Base-by-base conservation (phyloP, 1,140 invertebrate species). In the Drosophila nasuta region DNA sequence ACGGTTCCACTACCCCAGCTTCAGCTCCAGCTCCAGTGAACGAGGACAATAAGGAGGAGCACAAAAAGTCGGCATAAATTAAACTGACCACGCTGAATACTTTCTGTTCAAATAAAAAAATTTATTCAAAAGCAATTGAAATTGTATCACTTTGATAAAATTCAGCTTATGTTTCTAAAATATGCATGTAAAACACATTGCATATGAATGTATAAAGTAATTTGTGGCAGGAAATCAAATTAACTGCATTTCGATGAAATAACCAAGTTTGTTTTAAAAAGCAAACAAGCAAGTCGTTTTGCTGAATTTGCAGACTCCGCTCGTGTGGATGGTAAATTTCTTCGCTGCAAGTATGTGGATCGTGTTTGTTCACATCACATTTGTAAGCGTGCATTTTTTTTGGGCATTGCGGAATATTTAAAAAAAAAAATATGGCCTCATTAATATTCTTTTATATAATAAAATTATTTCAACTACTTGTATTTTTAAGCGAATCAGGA, bases 61-160 rank as follows among this genome's bases (percentile, higher is more conserved):
- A 51, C 6, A 80, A 85, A 28, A 89, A 89, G 48, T 58, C 77
- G 5, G 65, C 69, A n/a, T 85, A 89, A 25, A 69, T 63, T 75
- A 6, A 48, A 28, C 30, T 41, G 48, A 33, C n/a, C 33, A 43
- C 33, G 52, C 15, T 48, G 5, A 15, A 45, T 38, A 54, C 13
- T 46, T n/a, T 51, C 41, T 51, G 57, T 57, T 49, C 15, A 20
- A 43, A 77, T 66, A 66, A 66, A 76, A 76, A 76, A 35, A 10
- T 10, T 46, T 1, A 20, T 52, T 17, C n/a, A 8, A 48, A 28
- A 51, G 56, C 0, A 25, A 33, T 11, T 49, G 48, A 20, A 3
- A 25, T 8, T 52, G n/a, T 35, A 46, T 56, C 17, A 52, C 5
- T 57, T 57, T 15, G n/a, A 2, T 7, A 30, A 35, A 13, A 8